These are phyloP conservation scores for Brachionus koreanus DNA, from an alignment of 1,140 invertebrate species.

Conservation along the genomic window DNA sequence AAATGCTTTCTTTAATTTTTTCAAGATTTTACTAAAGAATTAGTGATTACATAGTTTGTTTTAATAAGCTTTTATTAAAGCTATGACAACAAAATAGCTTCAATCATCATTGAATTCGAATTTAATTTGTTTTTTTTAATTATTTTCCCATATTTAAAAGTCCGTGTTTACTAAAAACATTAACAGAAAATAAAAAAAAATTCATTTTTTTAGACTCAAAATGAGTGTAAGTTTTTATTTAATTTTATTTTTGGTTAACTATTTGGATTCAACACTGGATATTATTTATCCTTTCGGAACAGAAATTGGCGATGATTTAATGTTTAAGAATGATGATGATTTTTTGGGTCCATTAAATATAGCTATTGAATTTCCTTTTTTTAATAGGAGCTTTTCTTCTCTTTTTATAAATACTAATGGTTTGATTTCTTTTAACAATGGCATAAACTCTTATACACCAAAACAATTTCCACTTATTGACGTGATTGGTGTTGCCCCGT, in stretches of 20 bases:
- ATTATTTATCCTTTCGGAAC: neutral
- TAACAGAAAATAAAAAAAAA: too few relatives aligned
- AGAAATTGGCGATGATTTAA: neutral
- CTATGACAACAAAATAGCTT: too few relatives aligned
- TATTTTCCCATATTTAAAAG: too few relatives aligned
- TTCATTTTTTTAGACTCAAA: too few relatives aligned
- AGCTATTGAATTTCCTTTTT: neutral
- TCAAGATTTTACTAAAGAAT: too few relatives aligned
- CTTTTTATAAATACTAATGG: neutral
- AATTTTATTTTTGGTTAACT: neutral
- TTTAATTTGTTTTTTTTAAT: too few relatives aligned
- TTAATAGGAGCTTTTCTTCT: neutral
- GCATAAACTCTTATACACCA: neutral
- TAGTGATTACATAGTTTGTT: too few relatives aligned
- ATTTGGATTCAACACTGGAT: neutral
- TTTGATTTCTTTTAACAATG: neutral
- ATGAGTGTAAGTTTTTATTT: neutral
- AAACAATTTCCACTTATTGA: neutral
- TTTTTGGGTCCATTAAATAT: neutral
- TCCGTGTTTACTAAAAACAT: too few relatives aligned
- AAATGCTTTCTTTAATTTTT: too few relatives aligned
- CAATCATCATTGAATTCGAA: too few relatives aligned
- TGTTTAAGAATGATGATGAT: neutral
- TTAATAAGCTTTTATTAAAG: too few relatives aligned
- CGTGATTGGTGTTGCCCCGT: neutral